These are phyloP conservation scores for Canis aureus DNA, from an alignment of 2,113 vertebrate genomes.

Conservation along the genomic window DNA sequence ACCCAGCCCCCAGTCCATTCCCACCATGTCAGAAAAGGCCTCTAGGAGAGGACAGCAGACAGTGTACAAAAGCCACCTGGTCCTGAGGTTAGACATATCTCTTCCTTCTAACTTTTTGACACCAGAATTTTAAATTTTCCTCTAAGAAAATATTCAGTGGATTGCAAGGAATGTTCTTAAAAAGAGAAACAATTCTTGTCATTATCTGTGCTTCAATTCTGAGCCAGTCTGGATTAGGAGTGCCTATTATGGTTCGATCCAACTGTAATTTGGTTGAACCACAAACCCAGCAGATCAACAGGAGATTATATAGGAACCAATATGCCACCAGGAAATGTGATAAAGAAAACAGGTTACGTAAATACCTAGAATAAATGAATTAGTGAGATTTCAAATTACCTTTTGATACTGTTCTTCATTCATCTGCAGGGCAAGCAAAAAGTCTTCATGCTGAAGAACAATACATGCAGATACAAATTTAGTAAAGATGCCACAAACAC, in stretches of 20 bases:
- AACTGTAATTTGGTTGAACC: not conserved
- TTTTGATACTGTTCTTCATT: constrained; percentile 99
- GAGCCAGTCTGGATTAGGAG: not conserved
- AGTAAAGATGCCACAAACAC: not conserved
- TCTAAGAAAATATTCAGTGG: not conserved
- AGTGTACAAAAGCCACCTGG: not conserved
- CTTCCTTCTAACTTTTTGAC: not conserved
- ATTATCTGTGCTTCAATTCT: not conserved
- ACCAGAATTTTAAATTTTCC: not conserved
- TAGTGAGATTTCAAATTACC: constrained; percentile 85
- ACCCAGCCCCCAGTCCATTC: not conserved
- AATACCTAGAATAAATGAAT: constrained; percentile 49
- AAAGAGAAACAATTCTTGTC: not conserved
- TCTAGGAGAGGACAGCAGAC: not conserved
- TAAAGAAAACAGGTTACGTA: not conserved
- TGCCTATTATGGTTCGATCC: not conserved
- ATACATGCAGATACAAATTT: constrained; percentile 23
- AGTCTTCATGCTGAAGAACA: constrained; percentile 94
- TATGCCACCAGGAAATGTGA: not conserved
- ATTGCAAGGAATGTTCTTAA: not conserved
- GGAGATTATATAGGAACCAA: constrained; percentile 16
- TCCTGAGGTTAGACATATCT: not conserved
- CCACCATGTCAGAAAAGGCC: not conserved
- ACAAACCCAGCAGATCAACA: constrained; percentile 56
- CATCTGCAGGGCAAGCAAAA: constrained; percentile 96